These are phyloP conservation scores for Lycocerus yunnanus DNA, from an alignment of 2,888 invertebrate species.

Conservation along the genomic window DNA sequence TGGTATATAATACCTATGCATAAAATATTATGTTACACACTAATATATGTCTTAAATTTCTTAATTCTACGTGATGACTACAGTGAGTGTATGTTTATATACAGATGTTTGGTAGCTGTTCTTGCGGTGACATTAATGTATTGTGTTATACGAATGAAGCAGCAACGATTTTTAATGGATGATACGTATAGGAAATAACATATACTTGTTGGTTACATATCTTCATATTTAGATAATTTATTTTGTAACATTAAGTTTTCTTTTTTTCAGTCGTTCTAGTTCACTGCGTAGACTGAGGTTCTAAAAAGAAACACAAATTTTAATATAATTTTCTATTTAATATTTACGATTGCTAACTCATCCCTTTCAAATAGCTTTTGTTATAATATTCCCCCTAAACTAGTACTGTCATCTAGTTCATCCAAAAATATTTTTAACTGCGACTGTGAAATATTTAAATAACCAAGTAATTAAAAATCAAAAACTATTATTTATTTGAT, in stretches of 20 bases:
- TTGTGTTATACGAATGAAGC: constrained; percentile 37
- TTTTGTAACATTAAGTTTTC: constrained; percentile 88
- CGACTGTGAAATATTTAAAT: too few relatives aligned
- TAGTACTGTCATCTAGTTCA: too few relatives aligned
- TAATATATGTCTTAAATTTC: constrained; percentile 36
- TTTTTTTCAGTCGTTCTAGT: constrained; percentile 87
- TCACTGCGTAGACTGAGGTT: constrained; percentile 89
- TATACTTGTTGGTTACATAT: constrained; percentile 63
- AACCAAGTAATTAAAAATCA: too few relatives aligned
- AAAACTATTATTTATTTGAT: too few relatives aligned
- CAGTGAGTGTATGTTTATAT: constrained; percentile 54
- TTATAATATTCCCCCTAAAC: too few relatives aligned
- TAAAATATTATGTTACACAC: not conserved
- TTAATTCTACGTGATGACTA: constrained; percentile 57
- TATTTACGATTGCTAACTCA: not conserved
- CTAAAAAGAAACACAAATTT: constrained; percentile 58
- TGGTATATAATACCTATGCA: not conserved
- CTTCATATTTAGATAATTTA: constrained; percentile 86
- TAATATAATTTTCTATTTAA: not conserved
- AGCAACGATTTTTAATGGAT: constrained; percentile 35
- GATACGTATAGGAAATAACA: constrained; percentile 39
- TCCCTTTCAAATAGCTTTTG: too few relatives aligned
- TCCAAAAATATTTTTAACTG: too few relatives aligned
- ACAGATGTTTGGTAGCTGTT: constrained; percentile 56
- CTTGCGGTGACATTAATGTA: constrained; percentile 47